These are phyloP conservation scores for Neoascia interrupta DNA, from an alignment of 2,888 invertebrate genomes.

Conservation along the genomic window DNA sequence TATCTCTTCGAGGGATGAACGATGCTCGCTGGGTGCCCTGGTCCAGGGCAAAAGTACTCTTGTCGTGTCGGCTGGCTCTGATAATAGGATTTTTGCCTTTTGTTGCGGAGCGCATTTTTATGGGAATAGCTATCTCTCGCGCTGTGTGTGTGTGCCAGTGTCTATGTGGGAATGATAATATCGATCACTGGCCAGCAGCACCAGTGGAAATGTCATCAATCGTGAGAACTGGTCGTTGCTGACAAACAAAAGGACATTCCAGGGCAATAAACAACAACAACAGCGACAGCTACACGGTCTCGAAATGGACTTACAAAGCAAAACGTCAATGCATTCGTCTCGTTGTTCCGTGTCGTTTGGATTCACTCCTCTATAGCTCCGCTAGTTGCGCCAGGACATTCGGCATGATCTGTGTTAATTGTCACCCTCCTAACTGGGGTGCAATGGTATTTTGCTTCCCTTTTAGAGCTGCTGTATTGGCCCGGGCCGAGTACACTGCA, in stretches of 20 bases:
- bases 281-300: constrained; percentile 4
- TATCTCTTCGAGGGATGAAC: constrained; percentile 64
- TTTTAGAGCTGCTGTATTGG: too few relatives aligned
- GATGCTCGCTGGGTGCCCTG: constrained; percentile 42
- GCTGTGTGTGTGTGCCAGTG: constrained; percentile 10
- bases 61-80: constrained; percentile 1
- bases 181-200: constrained; percentile 59
- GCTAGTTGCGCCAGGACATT: background rate
- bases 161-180: constrained; percentile 45
- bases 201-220: constrained; percentile 61
- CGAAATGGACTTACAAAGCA: constrained; percentile 37
- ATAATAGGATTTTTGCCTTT: constrained; percentile 61
- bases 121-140: background rate
- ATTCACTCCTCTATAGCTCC: constrained; percentile 26
- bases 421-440: constrained; percentile 60
- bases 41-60: constrained; percentile 35
- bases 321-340: constrained; percentile 52
- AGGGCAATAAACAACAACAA: constrained; percentile 61
- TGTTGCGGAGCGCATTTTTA: constrained; percentile 59
- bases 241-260: constrained; percentile 68
- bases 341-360: constrained; percentile 25
- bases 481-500: background rate
- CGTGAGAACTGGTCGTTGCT: constrained; percentile 64
- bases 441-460: constrained; percentile 33
- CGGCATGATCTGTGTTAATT: constrained; percentile 68